phyloP scores from a whole-genome alignment of 92 coral and sea anemone species.

The Phenganax subtilis region DNA sequence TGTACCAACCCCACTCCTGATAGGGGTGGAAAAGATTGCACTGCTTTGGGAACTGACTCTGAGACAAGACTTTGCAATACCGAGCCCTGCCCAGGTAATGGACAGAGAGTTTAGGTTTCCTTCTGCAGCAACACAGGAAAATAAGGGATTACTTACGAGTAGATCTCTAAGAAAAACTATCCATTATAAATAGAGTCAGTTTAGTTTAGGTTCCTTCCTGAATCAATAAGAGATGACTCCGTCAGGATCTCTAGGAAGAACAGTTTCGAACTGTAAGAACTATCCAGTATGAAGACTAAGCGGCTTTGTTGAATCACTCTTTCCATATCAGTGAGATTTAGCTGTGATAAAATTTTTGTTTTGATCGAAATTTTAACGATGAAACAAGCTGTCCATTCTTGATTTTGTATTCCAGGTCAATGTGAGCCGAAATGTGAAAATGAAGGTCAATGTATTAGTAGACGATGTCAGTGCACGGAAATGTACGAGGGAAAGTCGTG shows the following conservation, averaged over 20 bases:
- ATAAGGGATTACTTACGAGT: not conserved
- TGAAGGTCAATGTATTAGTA: slow-evolving; percentile 74
- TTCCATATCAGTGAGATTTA: no score
- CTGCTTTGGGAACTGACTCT: slow-evolving; percentile 58
- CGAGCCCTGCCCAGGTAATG: slow-evolving; percentile 71
- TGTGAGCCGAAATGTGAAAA: slow-evolving; percentile 82
- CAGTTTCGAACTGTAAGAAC: not conserved
- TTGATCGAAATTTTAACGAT: no score
- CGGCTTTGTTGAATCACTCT: no score
- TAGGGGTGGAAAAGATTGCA: slow-evolving; percentile 86
- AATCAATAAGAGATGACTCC: not conserved
- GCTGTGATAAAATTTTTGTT: no score
- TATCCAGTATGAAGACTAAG: no score
- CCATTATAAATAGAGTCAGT: not conserved
- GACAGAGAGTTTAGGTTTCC: not conserved
- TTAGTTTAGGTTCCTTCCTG: not conserved
- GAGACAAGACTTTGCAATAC: slow-evolving; percentile 71
- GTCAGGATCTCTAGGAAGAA: not conserved
- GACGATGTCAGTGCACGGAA: slow-evolving; percentile 79
- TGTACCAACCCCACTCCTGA: slow-evolving; percentile 93
- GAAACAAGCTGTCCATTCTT: not conserved
- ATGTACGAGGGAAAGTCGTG: slow-evolving; percentile 81
- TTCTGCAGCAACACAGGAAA: not conserved
- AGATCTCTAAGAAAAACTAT: not conserved
- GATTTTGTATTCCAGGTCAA: slow-evolving; percentile 54